Evolutionary conservation across 2,797 vertebrate genomes (phyloP), one percentile per base, ranked within the genome.

Genomic region (Acipenser transmontanus): DNA sequence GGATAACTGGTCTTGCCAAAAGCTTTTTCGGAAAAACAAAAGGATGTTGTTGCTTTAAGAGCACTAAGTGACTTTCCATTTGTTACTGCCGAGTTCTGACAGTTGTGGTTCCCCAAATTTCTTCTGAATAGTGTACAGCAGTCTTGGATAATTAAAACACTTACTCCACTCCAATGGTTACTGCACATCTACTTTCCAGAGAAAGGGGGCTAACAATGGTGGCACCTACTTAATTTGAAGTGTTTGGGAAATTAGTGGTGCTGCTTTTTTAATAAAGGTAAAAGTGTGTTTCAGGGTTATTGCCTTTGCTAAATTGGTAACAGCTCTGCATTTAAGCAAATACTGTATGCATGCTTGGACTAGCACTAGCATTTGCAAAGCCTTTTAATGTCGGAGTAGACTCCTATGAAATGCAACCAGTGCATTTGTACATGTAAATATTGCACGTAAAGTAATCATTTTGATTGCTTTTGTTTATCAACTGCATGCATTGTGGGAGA

Each of bases 51-150:
- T 69, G 10, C 84, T 83, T 81, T 79, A 82, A 82, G 77, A 71
- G 65, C 75, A 74, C 83, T 92, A 93, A 94, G 93, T 78, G 87
- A 95, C 91, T 94, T 94, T 94, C 93, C 93, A 93, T 91, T 94
- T 78, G 86, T 84, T 87, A 77, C 67, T 66, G 68, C 77, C 74
- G 88, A 87, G 86, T 90, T 86, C 85, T 81, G 89, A 91, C 89
- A 92, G 90, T 91, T 91, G 87, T 76, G 85, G 81, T 89, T 93
- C 94, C 89, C 88, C 89, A 92, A 91, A 91, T 91, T 82, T 84
- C 80, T 82, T 76, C 77, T 82, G 90, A 88, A 78, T 85, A 77
- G 87, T 81, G 82, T 85, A 93, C 89, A 77, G 88, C 83, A 91
- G 87, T 84, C 74, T 63, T 65, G 73, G 83, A 81, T 92, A 91